phyloP scores from a whole-genome alignment of 2,888 invertebrate genomes.

The Bedellia somnulentella region DNA sequence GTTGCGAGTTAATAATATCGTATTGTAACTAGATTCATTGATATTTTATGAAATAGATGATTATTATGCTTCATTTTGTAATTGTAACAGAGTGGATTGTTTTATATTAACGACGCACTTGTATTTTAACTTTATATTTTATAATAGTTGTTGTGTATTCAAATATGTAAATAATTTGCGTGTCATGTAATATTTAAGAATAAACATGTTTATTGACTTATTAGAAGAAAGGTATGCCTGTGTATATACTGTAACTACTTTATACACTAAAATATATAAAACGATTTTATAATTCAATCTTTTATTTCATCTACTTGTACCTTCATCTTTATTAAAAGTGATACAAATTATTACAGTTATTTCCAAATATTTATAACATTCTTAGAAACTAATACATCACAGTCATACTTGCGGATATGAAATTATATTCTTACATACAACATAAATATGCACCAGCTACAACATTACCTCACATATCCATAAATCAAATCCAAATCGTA shows the following conservation, averaged over 20 bases:
- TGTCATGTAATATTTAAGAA: slow-evolving; percentile 19
- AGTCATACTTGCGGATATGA: too few species aligned
- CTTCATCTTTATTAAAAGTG: too few species aligned
- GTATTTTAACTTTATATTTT: slow-evolving; percentile 5
- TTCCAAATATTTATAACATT: too few species aligned
- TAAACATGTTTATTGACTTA: slow-evolving; percentile 13
- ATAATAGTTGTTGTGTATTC: slow-evolving; percentile 15
- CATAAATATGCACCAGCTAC: too few species aligned
- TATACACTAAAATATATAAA: slow-evolving; percentile 39
- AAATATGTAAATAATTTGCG: slow-evolving; percentile 20
- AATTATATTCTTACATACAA: too few species aligned
- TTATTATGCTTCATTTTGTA: neutral
- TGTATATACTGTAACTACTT: slow-evolving; percentile 45
- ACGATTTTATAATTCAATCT: slow-evolving; percentile 21
- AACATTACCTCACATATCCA: too few species aligned
- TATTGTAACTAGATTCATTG: slow-evolving; percentile 24
- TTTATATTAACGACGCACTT: slow-evolving; percentile 9
- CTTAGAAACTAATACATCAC: too few species aligned
- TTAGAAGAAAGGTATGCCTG: slow-evolving; percentile 14
- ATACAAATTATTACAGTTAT: too few species aligned
- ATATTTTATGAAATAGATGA: slow-evolving; percentile 13
- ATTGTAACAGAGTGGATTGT: slow-evolving; percentile 9
- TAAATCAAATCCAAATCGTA: too few species aligned
- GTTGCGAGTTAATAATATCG: slow-evolving; percentile 41
- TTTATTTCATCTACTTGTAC: too few species aligned